Percentiles rank a stretch among this genome's conserved stretches.
phyloP scores from a whole-genome alignment of 2,888 invertebrate genomes.

The Therioaphis trifolii region DNA sequence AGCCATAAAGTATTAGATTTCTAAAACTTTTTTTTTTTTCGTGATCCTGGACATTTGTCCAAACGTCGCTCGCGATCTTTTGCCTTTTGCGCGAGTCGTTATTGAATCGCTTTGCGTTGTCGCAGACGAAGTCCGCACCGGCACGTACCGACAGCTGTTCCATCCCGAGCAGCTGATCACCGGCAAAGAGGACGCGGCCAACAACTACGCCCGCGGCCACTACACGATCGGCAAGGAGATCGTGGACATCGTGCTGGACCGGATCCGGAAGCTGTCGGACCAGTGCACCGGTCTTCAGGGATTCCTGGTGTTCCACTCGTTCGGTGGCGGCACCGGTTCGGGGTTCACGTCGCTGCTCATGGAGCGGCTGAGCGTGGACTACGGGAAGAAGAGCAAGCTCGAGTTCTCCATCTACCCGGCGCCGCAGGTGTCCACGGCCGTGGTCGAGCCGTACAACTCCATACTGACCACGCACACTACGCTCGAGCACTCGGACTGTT shows the following conservation, averaged over 20 bases:
- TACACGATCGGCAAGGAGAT: slow-evolving; percentile 76
- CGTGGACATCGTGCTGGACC: slow-evolving; percentile 72
- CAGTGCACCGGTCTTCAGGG: slow-evolving; percentile 74
- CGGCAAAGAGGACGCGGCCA: slow-evolving; percentile 79
- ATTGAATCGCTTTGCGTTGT: slow-evolving; percentile 16
- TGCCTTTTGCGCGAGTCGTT: no score
- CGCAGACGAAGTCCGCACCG: slow-evolving; percentile 87
- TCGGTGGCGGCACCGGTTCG: slow-evolving; percentile 75
- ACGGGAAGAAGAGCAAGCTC: slow-evolving; percentile 76
- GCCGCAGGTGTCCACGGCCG: slow-evolving; percentile 71
- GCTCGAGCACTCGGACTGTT: slow-evolving; percentile 75
- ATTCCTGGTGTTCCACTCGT: slow-evolving; percentile 76
- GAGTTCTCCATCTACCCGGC: slow-evolving; percentile 78
- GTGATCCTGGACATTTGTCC: no score
- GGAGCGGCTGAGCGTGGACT: slow-evolving; percentile 76
- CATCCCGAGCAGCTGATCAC: slow-evolving; percentile 78
- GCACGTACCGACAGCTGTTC: slow-evolving; percentile 78
- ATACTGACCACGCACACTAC: slow-evolving; percentile 75
- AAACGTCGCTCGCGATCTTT: no score
- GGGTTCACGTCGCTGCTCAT: slow-evolving; percentile 77
- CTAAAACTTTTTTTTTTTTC: no score
- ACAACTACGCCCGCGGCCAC: slow-evolving; percentile 78
- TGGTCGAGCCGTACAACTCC: slow-evolving; percentile 71
- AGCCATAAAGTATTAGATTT: no score
- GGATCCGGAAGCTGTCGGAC: slow-evolving; percentile 73